Evolutionary conservation across 2,113 vertebrate species (phyloP).

Genomic region (Pimephales promelas): DNA sequence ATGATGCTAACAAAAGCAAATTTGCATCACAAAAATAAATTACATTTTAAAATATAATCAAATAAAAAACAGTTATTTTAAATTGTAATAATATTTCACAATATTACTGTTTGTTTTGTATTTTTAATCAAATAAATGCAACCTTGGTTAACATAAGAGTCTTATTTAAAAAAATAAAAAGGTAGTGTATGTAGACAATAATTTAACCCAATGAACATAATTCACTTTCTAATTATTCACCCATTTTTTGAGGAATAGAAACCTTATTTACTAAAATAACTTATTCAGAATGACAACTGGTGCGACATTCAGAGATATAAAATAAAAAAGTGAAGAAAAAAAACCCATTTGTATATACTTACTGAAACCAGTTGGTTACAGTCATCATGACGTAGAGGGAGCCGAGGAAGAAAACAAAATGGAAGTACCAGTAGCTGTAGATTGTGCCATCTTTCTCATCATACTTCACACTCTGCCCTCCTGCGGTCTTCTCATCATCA

Average conservation of each 20-base stretch:
- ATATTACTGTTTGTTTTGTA: too few relatives aligned
- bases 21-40: too few relatives aligned
- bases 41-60: too few relatives aligned
- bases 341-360: slow-evolving; percentile 68
- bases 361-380: slow-evolving; percentile 98
- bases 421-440: slow-evolving; percentile 94
- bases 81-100: too few relatives aligned
- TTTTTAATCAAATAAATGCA: too few relatives aligned
- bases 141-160: too few relatives aligned
- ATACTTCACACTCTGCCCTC: slow-evolving; percentile 85
- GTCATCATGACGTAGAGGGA: slow-evolving; percentile 99
- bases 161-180: too few relatives aligned
- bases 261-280: not conserved
- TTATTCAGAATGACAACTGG: not conserved
- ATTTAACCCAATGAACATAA: not conserved
- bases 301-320: not conserved
- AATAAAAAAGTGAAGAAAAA: not conserved
- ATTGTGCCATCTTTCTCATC: slow-evolving; percentile 87
- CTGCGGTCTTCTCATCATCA: slow-evolving; percentile 70
- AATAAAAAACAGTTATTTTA: too few relatives aligned
- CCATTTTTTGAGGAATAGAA: not conserved
- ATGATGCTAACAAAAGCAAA: too few relatives aligned
- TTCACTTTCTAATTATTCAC: not conserved
- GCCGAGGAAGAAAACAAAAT: slow-evolving; percentile 93
- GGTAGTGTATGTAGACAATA: too few relatives aligned